Conservation (phyloP, 2,888 invertebrate genomes). For the Trileptium ribeirensis region DNA sequence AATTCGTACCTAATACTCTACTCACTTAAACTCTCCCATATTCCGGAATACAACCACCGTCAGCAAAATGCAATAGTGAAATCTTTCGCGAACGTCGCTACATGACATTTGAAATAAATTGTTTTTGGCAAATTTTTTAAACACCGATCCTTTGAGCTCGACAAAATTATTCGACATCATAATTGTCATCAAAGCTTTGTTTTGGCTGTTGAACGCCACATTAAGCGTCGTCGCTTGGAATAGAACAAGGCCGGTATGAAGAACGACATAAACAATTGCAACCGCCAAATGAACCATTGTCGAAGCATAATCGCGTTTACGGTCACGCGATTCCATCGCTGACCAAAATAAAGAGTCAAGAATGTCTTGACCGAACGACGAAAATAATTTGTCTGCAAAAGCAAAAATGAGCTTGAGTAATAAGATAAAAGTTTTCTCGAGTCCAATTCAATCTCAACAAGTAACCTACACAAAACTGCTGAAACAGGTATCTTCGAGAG, state of each 20-base stretch:
- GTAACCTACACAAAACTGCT: too few species aligned
- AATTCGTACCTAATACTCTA: too few species aligned
- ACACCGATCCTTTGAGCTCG: constrained; percentile 89
- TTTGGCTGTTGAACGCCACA: constrained; percentile 97
- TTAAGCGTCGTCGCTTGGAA: constrained; percentile 92
- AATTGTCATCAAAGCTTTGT: constrained; percentile 90
- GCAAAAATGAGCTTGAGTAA: not conserved
- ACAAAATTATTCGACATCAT: constrained; percentile 99
- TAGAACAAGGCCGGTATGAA: constrained; percentile 78
- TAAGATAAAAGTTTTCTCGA: too few species aligned
- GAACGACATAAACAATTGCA: constrained; percentile 80
- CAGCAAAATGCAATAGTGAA: constrained; percentile 81
- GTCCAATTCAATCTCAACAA: too few species aligned
- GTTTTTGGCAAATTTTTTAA: constrained; percentile 97
- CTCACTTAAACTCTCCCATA: constrained; percentile 65
- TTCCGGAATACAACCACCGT: constrained; percentile 91
- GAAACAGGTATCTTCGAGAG: too few species aligned
- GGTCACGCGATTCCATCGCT: constrained; percentile 82
- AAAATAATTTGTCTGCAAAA: constrained; percentile 25
- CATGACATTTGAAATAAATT: constrained; percentile 90
- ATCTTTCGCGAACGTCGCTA: constrained; percentile 91
- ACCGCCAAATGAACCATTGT: constrained; percentile 82
- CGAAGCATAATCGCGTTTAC: constrained; percentile 65
- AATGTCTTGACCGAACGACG: constrained; percentile 75
- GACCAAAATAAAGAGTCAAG: constrained; percentile 98